phyloP scores from a whole-genome alignment of 2,797 vertebrate species.

The Lagorchestes hirsutus region DNA sequence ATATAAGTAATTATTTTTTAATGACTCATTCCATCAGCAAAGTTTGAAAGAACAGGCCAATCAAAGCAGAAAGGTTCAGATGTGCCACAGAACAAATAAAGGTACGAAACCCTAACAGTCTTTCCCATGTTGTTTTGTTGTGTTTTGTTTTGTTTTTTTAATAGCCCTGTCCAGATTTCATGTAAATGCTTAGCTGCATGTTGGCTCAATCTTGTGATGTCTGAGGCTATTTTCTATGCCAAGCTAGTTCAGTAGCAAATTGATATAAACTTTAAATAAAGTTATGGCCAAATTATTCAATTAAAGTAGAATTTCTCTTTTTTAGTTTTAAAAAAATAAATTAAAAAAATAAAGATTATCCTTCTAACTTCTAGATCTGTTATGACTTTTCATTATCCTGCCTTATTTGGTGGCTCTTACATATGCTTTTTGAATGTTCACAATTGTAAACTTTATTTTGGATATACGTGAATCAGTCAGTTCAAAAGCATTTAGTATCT shows the following conservation, averaged over 20 bases:
- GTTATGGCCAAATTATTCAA: neutral
- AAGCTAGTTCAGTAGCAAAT: conserved; percentile 31
- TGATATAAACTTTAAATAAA: conserved; percentile 12
- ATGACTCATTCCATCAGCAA: neutral
- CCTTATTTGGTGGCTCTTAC: neutral
- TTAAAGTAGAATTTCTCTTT: conserved; percentile 26
- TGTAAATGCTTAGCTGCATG: neutral
- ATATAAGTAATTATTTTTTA: neutral
- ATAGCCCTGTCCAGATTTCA: conserved; percentile 11
- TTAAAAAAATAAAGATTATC: neutral
- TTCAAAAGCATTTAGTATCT: neutral
- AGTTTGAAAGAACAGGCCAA: neutral
- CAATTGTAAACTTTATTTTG: neutral
- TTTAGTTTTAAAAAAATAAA: neutral
- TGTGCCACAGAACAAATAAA: neutral
- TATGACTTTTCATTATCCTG: neutral
- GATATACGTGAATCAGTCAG: neutral
- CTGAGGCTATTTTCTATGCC: neutral
- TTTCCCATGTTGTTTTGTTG: neutral
- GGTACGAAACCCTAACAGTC: neutral
- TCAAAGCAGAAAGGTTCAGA: neutral
- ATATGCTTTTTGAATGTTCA: conserved; percentile 4
- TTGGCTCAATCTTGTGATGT: conserved; percentile 10
- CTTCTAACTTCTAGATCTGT: neutral
- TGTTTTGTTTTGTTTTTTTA: neutral